phyloP scores from a whole-genome alignment of 53 echinoderm and acorn worm species.

The Mesocentrotus franciscanus region DNA sequence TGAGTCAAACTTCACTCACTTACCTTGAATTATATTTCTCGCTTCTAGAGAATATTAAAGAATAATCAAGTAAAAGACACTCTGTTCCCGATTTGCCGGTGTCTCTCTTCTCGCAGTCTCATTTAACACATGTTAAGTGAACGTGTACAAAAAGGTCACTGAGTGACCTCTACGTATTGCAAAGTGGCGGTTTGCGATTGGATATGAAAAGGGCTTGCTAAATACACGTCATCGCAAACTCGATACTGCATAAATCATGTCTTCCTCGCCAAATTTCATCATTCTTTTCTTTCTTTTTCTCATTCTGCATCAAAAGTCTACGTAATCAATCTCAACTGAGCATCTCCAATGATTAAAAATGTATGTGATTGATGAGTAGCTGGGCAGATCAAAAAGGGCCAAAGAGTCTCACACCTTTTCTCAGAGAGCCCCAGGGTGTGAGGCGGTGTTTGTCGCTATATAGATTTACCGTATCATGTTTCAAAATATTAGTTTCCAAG shows the following conservation, averaged over 20 bases:
- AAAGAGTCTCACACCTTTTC: not conserved
- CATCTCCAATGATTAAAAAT: not conserved
- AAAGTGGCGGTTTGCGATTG: slow-evolving; percentile 63
- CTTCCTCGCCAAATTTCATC: slow-evolving; percentile 15
- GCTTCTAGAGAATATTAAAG: not conserved
- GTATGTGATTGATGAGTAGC: slow-evolving; percentile 7
- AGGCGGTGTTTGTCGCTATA: slow-evolving; percentile 5
- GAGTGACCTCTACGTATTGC: slow-evolving; percentile 44
- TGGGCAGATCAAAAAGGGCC: slow-evolving; percentile 17
- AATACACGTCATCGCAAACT: slow-evolving; percentile 59
- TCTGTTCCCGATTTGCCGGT: slow-evolving; percentile 25
- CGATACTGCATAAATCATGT: not conserved
- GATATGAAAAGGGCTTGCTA: slow-evolving; percentile 24
- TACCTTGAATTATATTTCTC: not conserved
- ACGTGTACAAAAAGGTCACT: slow-evolving; percentile 61
- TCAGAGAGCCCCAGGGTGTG: not conserved
- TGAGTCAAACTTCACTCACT: not conserved
- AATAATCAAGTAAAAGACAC: not conserved
- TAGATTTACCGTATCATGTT: not conserved
- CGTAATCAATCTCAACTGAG: slow-evolving; percentile 15
- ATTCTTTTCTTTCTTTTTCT: not conserved
- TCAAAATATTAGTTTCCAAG: not conserved
- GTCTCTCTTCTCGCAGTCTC: not conserved
- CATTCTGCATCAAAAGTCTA: not conserved
- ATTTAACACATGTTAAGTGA: not conserved